Evolutionary conservation across 1,140 invertebrate genomes (phyloP).

Genomic region (Drosophila bifasciata): DNA sequence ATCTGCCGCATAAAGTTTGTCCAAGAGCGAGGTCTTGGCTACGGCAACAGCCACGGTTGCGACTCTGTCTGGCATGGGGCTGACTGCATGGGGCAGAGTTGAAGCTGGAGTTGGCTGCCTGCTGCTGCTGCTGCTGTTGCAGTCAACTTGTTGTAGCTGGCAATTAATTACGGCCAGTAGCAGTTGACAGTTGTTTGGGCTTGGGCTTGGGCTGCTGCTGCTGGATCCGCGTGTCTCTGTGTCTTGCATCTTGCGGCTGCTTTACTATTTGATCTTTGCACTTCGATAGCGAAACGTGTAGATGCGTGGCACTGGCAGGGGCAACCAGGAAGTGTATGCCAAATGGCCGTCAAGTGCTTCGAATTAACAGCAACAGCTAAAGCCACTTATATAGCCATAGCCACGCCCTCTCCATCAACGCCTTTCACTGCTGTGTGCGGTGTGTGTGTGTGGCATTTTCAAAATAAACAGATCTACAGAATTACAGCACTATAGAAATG

Average conservation of each 20-base stretch:
- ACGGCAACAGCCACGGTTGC: not conserved
- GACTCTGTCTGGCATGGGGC: slow-evolving; percentile 13
- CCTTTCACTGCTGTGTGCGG: slow-evolving; percentile 4
- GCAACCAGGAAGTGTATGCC: slow-evolving; percentile 47
- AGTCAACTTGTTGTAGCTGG: slow-evolving; percentile 64
- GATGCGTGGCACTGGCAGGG: slow-evolving; percentile 28
- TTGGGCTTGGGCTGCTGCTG: slow-evolving; percentile 34
- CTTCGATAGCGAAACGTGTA: slow-evolving; percentile 64
- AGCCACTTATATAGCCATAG: slow-evolving; percentile 28
- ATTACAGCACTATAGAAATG: too few relatives aligned
- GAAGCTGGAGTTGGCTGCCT: slow-evolving; percentile 15
- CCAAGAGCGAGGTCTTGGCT: slow-evolving; percentile 17
- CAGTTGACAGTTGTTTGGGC: slow-evolving; percentile 51
- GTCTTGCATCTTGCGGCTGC: slow-evolving; percentile 34
- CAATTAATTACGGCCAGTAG: slow-evolving; percentile 68
- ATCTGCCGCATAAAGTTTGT: slow-evolving; percentile 80
- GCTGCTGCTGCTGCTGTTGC: slow-evolving; percentile 27
- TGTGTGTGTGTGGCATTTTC: slow-evolving; percentile 29
- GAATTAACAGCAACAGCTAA: slow-evolving; percentile 54
- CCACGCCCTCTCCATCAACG: slow-evolving; percentile 4
- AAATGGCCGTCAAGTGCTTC: slow-evolving; percentile 37
- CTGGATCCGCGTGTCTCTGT: not conserved
- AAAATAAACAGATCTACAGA: too few relatives aligned
- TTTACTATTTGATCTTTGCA: slow-evolving; percentile 81
- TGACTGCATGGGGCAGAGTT: slow-evolving; percentile 28